Percentiles rank a stretch among this genome's conserved stretches.
Evolutionary conservation across 2,113 vertebrate species (phyloP).

Genomic region (Prolemur simus): DNA sequence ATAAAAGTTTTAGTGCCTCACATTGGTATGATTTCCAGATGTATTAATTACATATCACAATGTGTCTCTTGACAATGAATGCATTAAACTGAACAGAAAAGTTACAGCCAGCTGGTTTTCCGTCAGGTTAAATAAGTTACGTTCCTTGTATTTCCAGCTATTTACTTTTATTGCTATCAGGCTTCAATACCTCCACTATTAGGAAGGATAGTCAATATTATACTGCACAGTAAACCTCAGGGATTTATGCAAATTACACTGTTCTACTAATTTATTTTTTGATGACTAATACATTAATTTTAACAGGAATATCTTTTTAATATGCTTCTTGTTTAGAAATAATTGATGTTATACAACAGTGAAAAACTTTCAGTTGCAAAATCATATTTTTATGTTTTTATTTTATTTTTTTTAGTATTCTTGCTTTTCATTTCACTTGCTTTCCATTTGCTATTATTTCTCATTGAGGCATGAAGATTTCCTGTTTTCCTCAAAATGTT

Average conservation of each 20-base stretch:
- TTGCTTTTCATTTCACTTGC: not conserved
- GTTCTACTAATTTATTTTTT: not conserved
- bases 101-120: conserved; percentile 2
- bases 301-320: not conserved
- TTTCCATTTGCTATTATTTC: not conserved
- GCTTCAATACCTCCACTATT: not conserved
- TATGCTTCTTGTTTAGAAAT: not conserved
- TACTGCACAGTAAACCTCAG: not conserved
- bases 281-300: not conserved
- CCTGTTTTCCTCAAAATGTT: not conserved
- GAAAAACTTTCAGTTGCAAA: not conserved
- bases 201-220: not conserved
- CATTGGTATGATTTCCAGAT: conserved; percentile 54
- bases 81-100: not conserved
- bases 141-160: not conserved
- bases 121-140: not conserved
- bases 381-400: not conserved
- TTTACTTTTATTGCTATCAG: not conserved
- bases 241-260: not conserved
- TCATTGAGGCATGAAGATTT: not conserved
- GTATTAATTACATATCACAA: conserved; percentile 61
- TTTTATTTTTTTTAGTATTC: not conserved
- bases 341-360: not conserved
- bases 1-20: conserved; percentile 9
- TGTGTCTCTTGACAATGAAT: conserved; percentile 30